Conservation (phyloP, 2,888 invertebrate species). For the Poecilobothrus nobilitatus region DNA sequence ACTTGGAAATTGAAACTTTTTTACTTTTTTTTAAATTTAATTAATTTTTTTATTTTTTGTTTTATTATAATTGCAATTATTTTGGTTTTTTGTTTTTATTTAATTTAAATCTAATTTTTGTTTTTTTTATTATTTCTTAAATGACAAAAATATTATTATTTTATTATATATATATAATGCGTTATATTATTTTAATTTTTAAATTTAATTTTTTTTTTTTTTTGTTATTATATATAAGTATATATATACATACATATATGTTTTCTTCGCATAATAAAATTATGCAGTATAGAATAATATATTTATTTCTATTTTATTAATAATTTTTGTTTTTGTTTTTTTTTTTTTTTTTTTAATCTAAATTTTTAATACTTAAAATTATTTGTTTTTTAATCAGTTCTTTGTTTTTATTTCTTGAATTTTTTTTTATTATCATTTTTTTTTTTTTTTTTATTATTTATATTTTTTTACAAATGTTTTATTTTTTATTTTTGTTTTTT, state of each 20-base stretch:
- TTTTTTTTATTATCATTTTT: neutral
- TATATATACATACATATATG: too few relatives aligned
- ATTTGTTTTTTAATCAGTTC: conserved; percentile 2
- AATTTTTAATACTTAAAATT: conserved; percentile 3
- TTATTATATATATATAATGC: too few relatives aligned
- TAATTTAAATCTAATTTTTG: neutral
- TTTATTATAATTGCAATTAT: neutral
- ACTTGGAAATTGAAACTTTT: neutral
- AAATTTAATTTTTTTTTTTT: neutral
- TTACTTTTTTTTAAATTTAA: neutral
- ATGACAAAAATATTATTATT: neutral
- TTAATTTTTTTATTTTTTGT: neutral
- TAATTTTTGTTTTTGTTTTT: neutral
- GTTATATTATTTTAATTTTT: too few relatives aligned
- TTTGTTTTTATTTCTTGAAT: neutral
- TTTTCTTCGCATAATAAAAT: neutral
- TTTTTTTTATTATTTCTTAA: neutral
- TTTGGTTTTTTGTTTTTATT: neutral
- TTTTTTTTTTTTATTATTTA: neutral
- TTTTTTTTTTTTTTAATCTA: neutral
- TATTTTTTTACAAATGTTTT: neutral
- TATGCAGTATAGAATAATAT: neutral
- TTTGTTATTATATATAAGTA: too few relatives aligned
- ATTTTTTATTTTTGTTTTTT: too few relatives aligned
- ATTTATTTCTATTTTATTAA: neutral